Evolutionary conservation across 2,797 vertebrate genomes (phyloP).

Genomic region (Aphelocoma californica): DNA sequence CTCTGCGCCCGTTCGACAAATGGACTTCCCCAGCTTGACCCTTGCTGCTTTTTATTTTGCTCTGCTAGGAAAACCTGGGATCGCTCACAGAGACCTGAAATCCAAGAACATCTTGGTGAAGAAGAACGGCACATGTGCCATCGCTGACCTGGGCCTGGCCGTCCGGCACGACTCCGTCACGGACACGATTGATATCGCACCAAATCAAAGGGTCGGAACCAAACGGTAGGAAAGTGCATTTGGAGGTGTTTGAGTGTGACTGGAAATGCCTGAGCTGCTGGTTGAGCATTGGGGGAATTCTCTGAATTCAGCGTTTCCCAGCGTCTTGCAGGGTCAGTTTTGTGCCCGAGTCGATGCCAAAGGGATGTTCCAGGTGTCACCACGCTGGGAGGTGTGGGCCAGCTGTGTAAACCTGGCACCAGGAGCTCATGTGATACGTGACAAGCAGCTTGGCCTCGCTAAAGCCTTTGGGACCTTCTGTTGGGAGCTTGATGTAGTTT

Average conservation of each 20-base stretch:
- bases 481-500: neutral
- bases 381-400: neutral
- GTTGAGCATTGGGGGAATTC: neutral
- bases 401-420: neutral
- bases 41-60: neutral
- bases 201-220: constrained; percentile 96
- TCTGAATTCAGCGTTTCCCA: neutral
- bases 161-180: constrained; percentile 95
- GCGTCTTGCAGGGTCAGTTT: neutral
- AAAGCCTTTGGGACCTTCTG: neutral
- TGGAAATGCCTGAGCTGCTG: neutral
- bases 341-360: neutral
- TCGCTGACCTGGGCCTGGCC: constrained; percentile 95
- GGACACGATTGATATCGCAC: constrained; percentile 97
- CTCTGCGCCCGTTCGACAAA: neutral
- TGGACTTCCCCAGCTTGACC: neutral
- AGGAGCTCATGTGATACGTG: neutral
- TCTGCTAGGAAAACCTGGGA: constrained; percentile 91
- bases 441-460: neutral
- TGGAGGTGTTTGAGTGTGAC: rapidly evolving
- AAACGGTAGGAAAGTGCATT: constrained; percentile 81
- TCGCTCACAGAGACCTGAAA: constrained; percentile 96
- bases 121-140: constrained; percentile 95
- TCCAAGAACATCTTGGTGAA: constrained; percentile 99
- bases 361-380: neutral